Evolutionary conservation across 1,140 invertebrate genomes (phyloP).

Genomic region (Aphelinus certus): DNA sequence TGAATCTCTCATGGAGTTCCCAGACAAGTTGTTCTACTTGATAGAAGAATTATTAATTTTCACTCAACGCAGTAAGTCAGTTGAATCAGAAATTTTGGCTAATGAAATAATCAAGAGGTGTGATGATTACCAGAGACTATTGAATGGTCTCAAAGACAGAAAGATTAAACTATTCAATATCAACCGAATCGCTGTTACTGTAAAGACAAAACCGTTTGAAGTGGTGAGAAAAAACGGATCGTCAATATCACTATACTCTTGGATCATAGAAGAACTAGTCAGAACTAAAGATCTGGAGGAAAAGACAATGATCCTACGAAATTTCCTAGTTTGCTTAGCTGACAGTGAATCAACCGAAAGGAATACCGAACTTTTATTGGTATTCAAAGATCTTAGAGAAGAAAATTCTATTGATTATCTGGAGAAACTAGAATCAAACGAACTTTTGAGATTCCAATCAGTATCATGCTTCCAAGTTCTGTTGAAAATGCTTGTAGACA

Average conservation of each 20-base stretch:
- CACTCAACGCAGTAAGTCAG: slow-evolving; percentile 41
- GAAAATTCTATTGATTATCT: background rate
- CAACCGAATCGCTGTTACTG: slow-evolving; percentile 49
- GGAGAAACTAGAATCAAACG: slow-evolving; percentile 26
- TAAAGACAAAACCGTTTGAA: slow-evolving; percentile 48
- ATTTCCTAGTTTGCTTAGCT: slow-evolving; percentile 56
- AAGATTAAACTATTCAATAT: slow-evolving; percentile 54
- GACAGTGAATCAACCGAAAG: slow-evolving; percentile 39
- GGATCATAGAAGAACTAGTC: slow-evolving; percentile 54
- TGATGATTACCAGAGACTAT: slow-evolving; percentile 31
- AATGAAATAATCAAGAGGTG: slow-evolving; percentile 49
- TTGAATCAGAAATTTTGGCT: slow-evolving; percentile 40
- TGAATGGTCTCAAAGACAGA: slow-evolving; percentile 44
- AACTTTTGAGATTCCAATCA: slow-evolving; percentile 42
- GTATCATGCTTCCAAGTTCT: slow-evolving; percentile 53
- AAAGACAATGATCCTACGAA: slow-evolving; percentile 50
- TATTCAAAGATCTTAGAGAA: slow-evolving; percentile 43
- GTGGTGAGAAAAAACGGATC: slow-evolving; percentile 26
- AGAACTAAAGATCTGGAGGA: slow-evolving; percentile 41
- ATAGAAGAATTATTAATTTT: slow-evolving; percentile 53
- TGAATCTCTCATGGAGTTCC: slow-evolving; percentile 36
- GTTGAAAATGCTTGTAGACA: slow-evolving; percentile 50
- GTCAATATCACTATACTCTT: slow-evolving; percentile 45
- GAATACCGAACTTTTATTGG: slow-evolving; percentile 43
- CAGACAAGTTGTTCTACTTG: slow-evolving; percentile 46